phyloP scores from a whole-genome alignment of 2,888 invertebrate genomes.

The Sinotaia quadrata region DNA sequence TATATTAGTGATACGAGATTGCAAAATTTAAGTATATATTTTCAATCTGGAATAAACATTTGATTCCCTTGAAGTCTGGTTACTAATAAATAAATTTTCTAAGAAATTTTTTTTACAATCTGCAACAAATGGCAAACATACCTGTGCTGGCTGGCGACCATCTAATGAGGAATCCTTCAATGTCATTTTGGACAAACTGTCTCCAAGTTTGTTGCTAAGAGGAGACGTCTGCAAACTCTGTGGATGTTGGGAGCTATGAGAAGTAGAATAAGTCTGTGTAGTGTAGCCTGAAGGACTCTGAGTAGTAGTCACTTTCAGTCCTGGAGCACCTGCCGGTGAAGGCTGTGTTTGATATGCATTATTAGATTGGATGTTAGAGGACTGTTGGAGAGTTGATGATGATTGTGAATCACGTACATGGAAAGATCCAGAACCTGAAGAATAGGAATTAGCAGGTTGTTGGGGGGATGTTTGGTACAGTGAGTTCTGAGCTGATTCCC shows the following conservation, averaged over 20 bases:
- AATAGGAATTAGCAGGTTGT: slow-evolving; percentile 34
- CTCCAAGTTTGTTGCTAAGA: slow-evolving; percentile 61
- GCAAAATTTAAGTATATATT: too few relatives aligned
- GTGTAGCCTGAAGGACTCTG: slow-evolving; percentile 10
- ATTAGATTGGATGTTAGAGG: slow-evolving; percentile 12
- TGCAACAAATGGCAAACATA: slow-evolving; percentile 33
- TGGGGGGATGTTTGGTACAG: slow-evolving; percentile 48
- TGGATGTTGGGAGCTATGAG: slow-evolving; percentile 27
- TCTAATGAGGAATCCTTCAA: slow-evolving; percentile 60
- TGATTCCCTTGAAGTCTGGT: too few relatives aligned
- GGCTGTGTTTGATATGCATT: slow-evolving; percentile 35
- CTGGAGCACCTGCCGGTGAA: slow-evolving; percentile 35
- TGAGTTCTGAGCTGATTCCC: slow-evolving; percentile 45
- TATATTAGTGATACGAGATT: too few relatives aligned
- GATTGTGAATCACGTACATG: slow-evolving; percentile 44
- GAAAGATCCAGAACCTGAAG: slow-evolving; percentile 56
- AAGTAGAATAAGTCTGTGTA: slow-evolving; percentile 13
- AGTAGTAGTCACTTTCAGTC: slow-evolving; percentile 29
- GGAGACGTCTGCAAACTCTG: slow-evolving; percentile 53
- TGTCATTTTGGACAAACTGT: slow-evolving; percentile 65
- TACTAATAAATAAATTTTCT: too few relatives aligned
- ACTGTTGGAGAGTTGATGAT: slow-evolving; percentile 27
- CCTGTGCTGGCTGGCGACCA: slow-evolving; percentile 47
- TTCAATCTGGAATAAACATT: too few relatives aligned
- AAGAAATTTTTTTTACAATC: too few relatives aligned